Evolutionary conservation across 2,797 vertebrate species (phyloP), one percentile per base, ranked within the genome.

Genomic region (Liparis tanakae): DNA sequence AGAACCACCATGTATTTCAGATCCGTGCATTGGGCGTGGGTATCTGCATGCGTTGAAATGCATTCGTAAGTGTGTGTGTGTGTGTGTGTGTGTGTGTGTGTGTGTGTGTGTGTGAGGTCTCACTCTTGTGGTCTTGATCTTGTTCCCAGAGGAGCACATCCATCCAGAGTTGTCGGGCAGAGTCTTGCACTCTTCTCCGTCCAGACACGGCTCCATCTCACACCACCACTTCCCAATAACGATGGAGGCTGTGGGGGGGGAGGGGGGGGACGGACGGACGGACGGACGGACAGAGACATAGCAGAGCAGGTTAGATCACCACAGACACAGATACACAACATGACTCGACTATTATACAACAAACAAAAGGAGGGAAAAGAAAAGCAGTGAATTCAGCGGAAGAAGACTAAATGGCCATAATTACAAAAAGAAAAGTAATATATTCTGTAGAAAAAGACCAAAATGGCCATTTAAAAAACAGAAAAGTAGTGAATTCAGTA

Each of bases 191-290:
- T 99, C 97, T 82, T 99, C 97, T 89, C 97, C 97, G 89, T 98
- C 97, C 93, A 99, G 94, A 91, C 97, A 99, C 1, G 97, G 97
- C 79, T 99, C 97, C 97, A 99, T 99, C 94, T 99, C 97, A 91
- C 97, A 99, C 97, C 97, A 98, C 97, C 97, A 99, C 82, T 98
- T 98, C 77, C 97, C 97, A 90, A 98, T 97, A 88, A 98, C 97
- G 87, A 99, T 99, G 90, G 97, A 99, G 60, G 97, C 97, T 99
- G 88, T 67, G 86, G 67, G 91, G 88, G 43, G 17, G 25, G 53
- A 67, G 56, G n/a, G n/a, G n/a, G n/a, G n/a, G n/a, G n/a, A n/a
- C n/a, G n/a, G n/a, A n/a, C n/a, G n/a, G n/a, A n/a, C n/a, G n/a
- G n/a, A n/a, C n/a, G n/a, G n/a, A n/a, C n/a, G n/a, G 55, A 82